A percentile compares a stretch with the other conserved stretches of the same genome.
Evolutionary conservation across 2,113 vertebrate species (phyloP).

Genomic region (Nycticorax nycticorax): DNA sequence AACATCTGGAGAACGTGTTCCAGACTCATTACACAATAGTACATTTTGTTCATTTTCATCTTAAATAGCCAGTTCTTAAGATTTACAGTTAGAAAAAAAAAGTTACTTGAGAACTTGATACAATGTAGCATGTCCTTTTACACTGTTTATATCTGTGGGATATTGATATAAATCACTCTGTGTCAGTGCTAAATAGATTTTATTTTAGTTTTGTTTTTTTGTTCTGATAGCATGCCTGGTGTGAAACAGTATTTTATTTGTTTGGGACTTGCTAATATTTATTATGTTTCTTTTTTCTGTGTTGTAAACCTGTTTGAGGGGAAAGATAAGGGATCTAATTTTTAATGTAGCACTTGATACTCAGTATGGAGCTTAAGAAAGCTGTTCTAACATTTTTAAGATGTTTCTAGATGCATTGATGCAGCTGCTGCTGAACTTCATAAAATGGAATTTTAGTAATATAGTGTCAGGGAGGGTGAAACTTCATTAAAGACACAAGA

Average conservation of each 20-base stretch:
- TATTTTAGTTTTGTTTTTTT: background rate
- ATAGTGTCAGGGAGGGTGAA: background rate
- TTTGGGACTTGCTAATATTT: background rate
- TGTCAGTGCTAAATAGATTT: background rate
- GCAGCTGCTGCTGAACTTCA: background rate
- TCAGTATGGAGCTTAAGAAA: background rate
- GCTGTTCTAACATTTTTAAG: background rate
- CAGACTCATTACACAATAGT: slow-evolving; percentile 42
- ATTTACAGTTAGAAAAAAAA: background rate
- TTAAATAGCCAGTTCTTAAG: slow-evolving; percentile 25
- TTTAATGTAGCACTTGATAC: background rate
- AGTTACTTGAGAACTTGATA: background rate
- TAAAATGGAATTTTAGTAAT: background rate
- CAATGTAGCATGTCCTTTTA: background rate
- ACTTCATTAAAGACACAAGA: background rate
- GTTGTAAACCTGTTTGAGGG: background rate
- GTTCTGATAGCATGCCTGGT: background rate
- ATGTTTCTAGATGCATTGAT: background rate
- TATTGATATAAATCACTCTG: background rate
- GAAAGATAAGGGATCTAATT: background rate
- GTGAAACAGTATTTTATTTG: background rate
- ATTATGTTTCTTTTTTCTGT: background rate
- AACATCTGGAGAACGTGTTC: slow-evolving; percentile 52
- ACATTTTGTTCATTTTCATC: slow-evolving; percentile 55
- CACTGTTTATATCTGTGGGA: background rate